Base-by-base conservation (phyloP, 1,140 invertebrate species). In the Zaprionus inermis region DNA sequence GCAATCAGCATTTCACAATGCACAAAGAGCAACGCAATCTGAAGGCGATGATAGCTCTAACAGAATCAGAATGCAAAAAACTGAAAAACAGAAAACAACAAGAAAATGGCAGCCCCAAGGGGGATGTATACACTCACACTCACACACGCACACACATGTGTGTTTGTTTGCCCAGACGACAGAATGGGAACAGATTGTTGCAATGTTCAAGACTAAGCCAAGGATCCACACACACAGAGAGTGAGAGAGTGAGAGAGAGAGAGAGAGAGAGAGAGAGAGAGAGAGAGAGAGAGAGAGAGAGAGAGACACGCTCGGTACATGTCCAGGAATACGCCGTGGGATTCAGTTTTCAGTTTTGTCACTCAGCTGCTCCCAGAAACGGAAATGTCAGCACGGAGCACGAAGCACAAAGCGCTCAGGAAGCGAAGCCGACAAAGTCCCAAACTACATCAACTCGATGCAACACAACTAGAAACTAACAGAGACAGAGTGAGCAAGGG, bases 381-480 rank as follows among this genome's bases (percentile, higher is more conserved):
- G 63, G 44, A 64, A 64, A 46, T 18, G 55, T 65, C 65, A 59
- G 46, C 63, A 52, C 54, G 63, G 51, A 38, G 36, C 14, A 38
- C 36, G 12, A 12, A 38, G 36, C 36, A n/a, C 30, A 44, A 44
- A 44, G 38, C 46, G 16, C 22, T 66, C 71, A 79, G 77, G 78
- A 79, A 76, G 59, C 41, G 32, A 57, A 63, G 56, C 60, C 77
- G 77, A 75, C 78, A 75, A 54, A 70, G 55, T 59, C 55, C 64
- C 44, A 67, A 54, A 54, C 51, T 54, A 54, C 51, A 54, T 54
- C 51, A 54, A 54, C 51, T 22, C 14, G n/a, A 59, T 59, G 57
- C 57, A 59, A 59, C 38, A 16, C 36, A 59, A 24, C 51, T 54
- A 41, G 36, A 44, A 58, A 44, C 34, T 22, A 14, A 12, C 30